phyloP scores from a whole-genome alignment of 2,113 vertebrate species.

The Cettia cetti region DNA sequence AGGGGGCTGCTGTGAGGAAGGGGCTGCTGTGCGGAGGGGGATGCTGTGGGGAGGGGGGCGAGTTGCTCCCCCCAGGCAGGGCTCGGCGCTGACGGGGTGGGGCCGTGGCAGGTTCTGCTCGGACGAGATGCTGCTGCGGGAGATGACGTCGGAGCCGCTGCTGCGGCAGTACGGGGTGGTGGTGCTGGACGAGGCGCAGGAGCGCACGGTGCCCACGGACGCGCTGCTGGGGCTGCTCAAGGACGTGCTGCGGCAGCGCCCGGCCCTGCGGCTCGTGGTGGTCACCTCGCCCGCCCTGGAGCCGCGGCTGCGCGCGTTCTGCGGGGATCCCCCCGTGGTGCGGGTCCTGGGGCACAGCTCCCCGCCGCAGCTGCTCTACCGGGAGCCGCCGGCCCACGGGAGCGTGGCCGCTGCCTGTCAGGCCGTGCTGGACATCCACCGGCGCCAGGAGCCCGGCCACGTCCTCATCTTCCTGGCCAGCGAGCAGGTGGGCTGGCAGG shows the following conservation, averaged over 20 bases:
- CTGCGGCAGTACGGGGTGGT: conserved; percentile 84
- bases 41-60: neutral
- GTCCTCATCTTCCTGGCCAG: conserved; percentile 82
- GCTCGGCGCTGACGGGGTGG: fast-evolving
- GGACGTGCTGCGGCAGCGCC: conserved; percentile 80
- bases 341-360: neutral
- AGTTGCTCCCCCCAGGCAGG: fast-evolving
- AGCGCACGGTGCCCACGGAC: conserved; percentile 87
- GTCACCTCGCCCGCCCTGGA: conserved; percentile 76
- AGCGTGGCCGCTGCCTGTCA: conserved; percentile 75
- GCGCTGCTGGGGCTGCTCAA: conserved; percentile 88
- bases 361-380: conserved; percentile 57
- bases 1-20: neutral
- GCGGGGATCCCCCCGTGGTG: conserved; percentile 69
- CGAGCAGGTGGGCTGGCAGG: conserved; percentile 69
- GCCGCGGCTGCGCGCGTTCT: conserved; percentile 74
- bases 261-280: conserved; percentile 76
- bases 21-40: neutral
- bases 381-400: conserved; percentile 59
- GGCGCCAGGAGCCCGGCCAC: conserved; percentile 72
- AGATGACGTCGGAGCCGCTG: conserved; percentile 89
- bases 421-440: conserved; percentile 80
- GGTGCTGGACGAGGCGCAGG: conserved; percentile 90
- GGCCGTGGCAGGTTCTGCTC: conserved; percentile 81
- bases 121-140: conserved; percentile 87